phyloP scores from a whole-genome alignment of 2,888 invertebrate genomes.

The Hyles lineata region DNA sequence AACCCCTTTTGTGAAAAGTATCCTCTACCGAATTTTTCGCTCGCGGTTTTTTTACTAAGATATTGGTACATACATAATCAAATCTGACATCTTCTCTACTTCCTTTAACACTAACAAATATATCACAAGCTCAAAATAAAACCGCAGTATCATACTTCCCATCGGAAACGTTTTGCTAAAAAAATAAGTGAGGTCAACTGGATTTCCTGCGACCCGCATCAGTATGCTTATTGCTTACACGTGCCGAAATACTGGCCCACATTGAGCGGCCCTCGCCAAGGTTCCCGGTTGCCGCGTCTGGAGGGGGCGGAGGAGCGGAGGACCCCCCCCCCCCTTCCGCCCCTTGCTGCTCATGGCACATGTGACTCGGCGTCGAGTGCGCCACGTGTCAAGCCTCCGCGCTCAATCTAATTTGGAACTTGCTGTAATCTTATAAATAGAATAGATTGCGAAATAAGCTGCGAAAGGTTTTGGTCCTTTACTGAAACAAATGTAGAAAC shows the following conservation, averaged over 20 bases:
- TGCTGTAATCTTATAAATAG: neutral
- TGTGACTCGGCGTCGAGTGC: neutral
- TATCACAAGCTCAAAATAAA: too few species aligned
- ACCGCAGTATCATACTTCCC: too few species aligned
- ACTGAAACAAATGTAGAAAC: too few species aligned
- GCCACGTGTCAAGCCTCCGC: neutral
- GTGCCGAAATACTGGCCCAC: neutral
- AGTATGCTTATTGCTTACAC: slow-evolving; percentile 6
- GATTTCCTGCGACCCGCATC: neutral
- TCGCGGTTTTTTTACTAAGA: too few species aligned
- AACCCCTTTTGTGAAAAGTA: too few species aligned
- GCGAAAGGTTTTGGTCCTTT: too few species aligned
- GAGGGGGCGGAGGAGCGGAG: neutral
- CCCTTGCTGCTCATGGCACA: neutral
- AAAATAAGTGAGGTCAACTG: neutral
- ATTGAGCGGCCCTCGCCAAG: neutral
- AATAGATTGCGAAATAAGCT: too few species aligned
- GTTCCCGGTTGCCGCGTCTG: neutral
- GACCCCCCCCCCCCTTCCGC: neutral
- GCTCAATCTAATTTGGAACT: neutral
- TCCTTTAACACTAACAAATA: too few species aligned
- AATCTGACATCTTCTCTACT: too few species aligned
- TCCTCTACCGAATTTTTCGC: too few species aligned
- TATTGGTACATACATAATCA: too few species aligned
- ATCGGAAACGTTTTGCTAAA: too few species aligned